phyloP scores from a whole-genome alignment of 2,113 vertebrate species.

The Marcusenius ussheri region DNA sequence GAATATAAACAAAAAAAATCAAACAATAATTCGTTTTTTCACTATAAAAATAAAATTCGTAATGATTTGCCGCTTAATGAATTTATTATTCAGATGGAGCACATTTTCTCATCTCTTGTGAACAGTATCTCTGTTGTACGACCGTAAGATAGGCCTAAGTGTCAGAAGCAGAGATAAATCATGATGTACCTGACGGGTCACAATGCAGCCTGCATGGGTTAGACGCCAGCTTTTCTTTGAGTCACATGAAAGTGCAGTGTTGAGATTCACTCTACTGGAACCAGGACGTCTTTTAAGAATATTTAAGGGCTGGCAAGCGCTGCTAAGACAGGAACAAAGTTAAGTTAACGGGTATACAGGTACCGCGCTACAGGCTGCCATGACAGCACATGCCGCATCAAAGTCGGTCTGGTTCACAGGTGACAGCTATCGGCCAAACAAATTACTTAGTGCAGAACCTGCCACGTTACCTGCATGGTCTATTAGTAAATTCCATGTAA shows the following conservation, averaged over 20 bases:
- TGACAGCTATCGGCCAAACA: background rate
- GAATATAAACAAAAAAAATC: background rate
- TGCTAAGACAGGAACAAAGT: background rate
- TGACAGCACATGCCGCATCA: background rate
- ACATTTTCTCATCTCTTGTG: background rate
- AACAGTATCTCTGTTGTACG: background rate
- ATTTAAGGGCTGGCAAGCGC: background rate
- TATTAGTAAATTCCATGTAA: background rate
- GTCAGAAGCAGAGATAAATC: background rate
- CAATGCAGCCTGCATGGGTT: background rate
- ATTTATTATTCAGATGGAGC: background rate
- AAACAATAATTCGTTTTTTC: background rate
- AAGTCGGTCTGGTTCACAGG: background rate
- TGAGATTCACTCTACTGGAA: slow-evolving; percentile 5
- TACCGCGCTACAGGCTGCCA: background rate
- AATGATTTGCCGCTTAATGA: background rate
- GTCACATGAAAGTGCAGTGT: background rate
- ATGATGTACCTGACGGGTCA: background rate
- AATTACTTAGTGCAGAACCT: background rate
- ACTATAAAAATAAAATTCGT: background rate
- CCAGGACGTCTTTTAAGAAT: background rate
- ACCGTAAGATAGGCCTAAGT: background rate
- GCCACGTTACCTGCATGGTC: background rate
- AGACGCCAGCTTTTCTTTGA: background rate
- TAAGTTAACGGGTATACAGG: background rate